Percentiles rank a stretch among this genome's conserved stretches.
phyloP scores from a whole-genome alignment of 1,140 invertebrate genomes.

The Chrysoperla carnea region DNA sequence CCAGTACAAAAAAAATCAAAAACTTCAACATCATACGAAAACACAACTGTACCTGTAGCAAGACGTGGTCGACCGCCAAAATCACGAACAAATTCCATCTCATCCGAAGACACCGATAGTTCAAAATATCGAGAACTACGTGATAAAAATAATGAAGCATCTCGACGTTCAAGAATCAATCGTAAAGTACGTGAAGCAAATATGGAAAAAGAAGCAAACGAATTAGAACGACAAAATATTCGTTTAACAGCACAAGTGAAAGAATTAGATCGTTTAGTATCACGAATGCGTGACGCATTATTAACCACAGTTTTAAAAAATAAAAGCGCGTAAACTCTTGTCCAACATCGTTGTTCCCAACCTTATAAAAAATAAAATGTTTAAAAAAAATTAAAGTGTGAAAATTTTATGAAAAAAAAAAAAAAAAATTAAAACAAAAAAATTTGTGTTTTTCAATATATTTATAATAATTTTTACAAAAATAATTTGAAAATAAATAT shows the following conservation, averaged over 20 bases:
- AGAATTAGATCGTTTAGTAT: slow-evolving; percentile 19
- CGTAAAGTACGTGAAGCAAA: slow-evolving; percentile 42
- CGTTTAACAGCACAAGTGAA: slow-evolving; percentile 18
- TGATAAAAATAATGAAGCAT: slow-evolving; percentile 61
- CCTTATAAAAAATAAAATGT: too few species aligned
- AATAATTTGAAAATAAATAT: too few species aligned
- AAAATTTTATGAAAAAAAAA: too few species aligned
- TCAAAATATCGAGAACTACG: slow-evolving; percentile 41
- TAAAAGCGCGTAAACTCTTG: too few species aligned
- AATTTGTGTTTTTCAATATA: too few species aligned
- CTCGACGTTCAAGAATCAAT: slow-evolving; percentile 48
- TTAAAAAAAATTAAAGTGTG: too few species aligned
- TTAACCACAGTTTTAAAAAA: slow-evolving; percentile 19
- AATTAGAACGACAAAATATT: slow-evolving; percentile 13
- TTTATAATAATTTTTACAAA: too few species aligned
- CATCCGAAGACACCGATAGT: slow-evolving; percentile 13
- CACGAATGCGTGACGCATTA: slow-evolving; percentile 16
- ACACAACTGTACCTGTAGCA: background rate
- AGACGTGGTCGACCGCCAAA: slow-evolving; percentile 16
- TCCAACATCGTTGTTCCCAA: too few species aligned
- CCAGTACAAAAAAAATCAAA: background rate
- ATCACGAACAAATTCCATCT: slow-evolving; percentile 9
- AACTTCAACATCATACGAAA: background rate
- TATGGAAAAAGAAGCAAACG: slow-evolving; percentile 15
- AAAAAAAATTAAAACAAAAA: too few species aligned